Base-by-base conservation (phyloP, 1,140 invertebrate genomes). In the Frieseomelitta varia region DNA sequence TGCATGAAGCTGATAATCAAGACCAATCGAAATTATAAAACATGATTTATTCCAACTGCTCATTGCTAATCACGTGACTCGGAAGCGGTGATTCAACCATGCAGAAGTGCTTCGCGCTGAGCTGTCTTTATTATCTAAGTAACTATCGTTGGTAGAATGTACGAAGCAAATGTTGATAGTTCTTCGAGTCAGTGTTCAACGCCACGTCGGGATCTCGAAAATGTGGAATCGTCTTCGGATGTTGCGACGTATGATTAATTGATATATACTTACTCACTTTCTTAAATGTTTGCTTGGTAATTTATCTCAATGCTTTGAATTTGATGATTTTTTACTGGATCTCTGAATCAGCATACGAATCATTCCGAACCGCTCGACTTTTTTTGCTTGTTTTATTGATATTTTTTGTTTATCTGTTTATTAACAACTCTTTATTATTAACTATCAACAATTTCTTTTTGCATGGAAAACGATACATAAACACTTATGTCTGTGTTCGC, bases 11-110 rank as follows among this genome's bases (percentile, higher is more conserved):
- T 51, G 74, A 71, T 69, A 61, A 83, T 71, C 15, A 56, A 61
- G 55, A 27, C 11, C 67, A 47, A 78, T 71, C 67, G 75, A 83
- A 83, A 83, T 83, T 83, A 83, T 79, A 61, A 83, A 79, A 56
- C 81, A 63, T 65, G 69, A 84, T 80, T 79, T 80, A 63, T 72
- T 73, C 58, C 82, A 55, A 80, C 55, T 67, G 39, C 56, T 55
- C 68, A 73, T 79, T 84, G 68, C 58, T 73, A 80, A 84, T 73
- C 82, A 84, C 82, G 82, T 84, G 82, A 84, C 77, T 72, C 77
- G 77, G 82, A 84, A 79, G 69, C 82, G 82, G 82, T 84, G 82
- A 84, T 84, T 84, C 82, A 84, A 84, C 77, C 58, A 58, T 47
- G 17, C 77, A 84, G 80, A 82, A 69, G 56, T 80, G 39, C 82